Conservation (phyloP, 1,140 invertebrate genomes). For the Solenopsis fugax region DNA sequence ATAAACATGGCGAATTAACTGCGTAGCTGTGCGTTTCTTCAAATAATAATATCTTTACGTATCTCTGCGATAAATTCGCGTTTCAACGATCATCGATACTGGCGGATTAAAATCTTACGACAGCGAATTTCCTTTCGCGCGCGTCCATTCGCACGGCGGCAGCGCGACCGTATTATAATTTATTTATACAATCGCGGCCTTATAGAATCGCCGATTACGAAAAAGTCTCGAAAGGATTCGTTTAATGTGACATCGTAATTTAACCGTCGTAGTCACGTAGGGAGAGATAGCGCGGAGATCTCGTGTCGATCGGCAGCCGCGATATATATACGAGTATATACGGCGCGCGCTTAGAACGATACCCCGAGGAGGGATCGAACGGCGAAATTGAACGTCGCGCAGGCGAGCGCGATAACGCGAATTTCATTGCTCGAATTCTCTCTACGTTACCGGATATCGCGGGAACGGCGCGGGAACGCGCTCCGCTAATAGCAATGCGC, state of each 20-base stretch:
- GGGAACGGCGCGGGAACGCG: not conserved
- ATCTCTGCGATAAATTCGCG: not conserved
- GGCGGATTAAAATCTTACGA: conserved; percentile 67
- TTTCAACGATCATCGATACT: conserved; percentile 5
- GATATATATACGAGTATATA: conserved; percentile 45
- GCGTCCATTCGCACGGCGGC: not conserved
- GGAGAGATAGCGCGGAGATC: conserved; percentile 33
- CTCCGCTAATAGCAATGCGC: conserved; percentile 38
- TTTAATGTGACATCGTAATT: conserved; percentile 61
- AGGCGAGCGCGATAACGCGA: conserved; percentile 21
- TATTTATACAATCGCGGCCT: conserved; percentile 59
- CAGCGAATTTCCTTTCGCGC: conserved; percentile 7
- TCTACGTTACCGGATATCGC: conserved; percentile 7
- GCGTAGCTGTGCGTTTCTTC: not conserved
- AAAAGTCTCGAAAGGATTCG: conserved; percentile 1
- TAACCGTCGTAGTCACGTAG: conserved; percentile 16
- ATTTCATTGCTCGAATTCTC: conserved; percentile 58
- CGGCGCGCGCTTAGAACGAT: not conserved
- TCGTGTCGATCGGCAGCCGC: conserved; percentile 10
- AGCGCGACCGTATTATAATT: conserved; percentile 52
- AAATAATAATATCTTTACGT: conserved; percentile 1
- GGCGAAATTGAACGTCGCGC: not conserved
- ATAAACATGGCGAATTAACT: not conserved
- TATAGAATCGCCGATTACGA: conserved; percentile 45
- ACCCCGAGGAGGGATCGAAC: not conserved